Conservation (phyloP, 2,888 invertebrate species). For the Pollenia labialis region DNA sequence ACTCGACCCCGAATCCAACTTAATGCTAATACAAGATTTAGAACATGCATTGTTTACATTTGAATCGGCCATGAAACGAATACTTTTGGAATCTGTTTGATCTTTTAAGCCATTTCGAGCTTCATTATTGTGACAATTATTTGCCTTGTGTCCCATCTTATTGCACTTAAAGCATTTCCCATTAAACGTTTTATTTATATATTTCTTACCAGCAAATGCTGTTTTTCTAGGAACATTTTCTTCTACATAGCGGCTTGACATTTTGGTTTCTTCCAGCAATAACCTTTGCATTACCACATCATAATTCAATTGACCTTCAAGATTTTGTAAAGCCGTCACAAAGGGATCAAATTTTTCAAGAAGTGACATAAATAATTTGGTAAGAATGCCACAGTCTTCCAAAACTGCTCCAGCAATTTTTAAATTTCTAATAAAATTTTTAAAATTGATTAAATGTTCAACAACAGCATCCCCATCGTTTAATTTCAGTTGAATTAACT, state of each 20-base stretch:
- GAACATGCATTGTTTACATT: background rate
- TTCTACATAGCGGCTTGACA: slow-evolving; percentile 30
- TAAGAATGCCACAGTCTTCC: background rate
- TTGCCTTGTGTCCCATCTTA: slow-evolving; percentile 5
- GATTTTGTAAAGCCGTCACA: slow-evolving; percentile 2
- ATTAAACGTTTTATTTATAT: background rate
- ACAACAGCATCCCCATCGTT: slow-evolving; percentile 23
- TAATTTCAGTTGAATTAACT: slow-evolving; percentile 48
- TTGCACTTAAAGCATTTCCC: slow-evolving; percentile 38
- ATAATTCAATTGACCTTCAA: slow-evolving; percentile 8
- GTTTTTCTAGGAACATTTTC: slow-evolving; percentile 1
- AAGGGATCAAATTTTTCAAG: too few species aligned
- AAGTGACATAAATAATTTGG: too few species aligned
- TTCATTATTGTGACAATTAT: background rate
- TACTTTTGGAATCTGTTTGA: background rate
- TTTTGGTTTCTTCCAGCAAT: slow-evolving; percentile 21
- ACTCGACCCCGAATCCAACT: slow-evolving; percentile 28
- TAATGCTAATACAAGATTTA: background rate
- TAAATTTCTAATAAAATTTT: slow-evolving; percentile 43
- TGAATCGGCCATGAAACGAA: slow-evolving; percentile 16
- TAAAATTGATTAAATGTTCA: slow-evolving; percentile 36
- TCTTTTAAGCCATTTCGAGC: slow-evolving; percentile 14
- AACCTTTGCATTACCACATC: slow-evolving; percentile 15
- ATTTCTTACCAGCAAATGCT: slow-evolving; percentile 5
- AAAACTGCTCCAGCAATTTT: slow-evolving; percentile 46